phyloP scores from a whole-genome alignment of 2,888 invertebrate species.

The Eupithecia abbreviata region DNA sequence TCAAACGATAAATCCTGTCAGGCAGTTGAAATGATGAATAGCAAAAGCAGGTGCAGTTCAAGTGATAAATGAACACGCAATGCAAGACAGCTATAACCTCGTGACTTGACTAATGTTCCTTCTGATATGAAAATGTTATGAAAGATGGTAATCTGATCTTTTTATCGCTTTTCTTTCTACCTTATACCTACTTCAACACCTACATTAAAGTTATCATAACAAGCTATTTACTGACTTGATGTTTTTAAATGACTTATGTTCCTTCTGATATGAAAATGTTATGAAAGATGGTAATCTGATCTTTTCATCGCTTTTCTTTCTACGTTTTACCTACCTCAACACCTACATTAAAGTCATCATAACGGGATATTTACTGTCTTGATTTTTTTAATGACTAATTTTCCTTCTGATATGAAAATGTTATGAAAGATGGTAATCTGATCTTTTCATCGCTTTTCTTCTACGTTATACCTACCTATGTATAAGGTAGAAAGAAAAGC shows the following conservation, averaged over 20 bases:
- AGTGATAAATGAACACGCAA: background rate
- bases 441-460: background rate
- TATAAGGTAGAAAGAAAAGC: no score
- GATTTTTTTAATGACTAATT: no score
- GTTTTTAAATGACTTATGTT: background rate
- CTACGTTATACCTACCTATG: background rate
- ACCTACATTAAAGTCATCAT: no score
- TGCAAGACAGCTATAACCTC: background rate
- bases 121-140: background rate
- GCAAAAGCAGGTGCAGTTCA: background rate
- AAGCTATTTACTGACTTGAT: no score
- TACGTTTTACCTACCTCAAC: no score
- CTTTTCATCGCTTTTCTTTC: background rate
- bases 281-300: background rate
- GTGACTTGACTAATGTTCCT: background rate
- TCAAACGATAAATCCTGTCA: background rate
- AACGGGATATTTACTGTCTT: no score
- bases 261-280: background rate
- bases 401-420: background rate
- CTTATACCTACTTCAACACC: no score
- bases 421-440: background rate
- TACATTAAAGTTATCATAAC: no score
- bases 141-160: background rate
- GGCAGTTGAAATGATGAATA: background rate
- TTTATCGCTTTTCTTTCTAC: background rate